Base-by-base conservation (phyloP, 2,888 invertebrate genomes). In the Crioceris asparagi region DNA sequence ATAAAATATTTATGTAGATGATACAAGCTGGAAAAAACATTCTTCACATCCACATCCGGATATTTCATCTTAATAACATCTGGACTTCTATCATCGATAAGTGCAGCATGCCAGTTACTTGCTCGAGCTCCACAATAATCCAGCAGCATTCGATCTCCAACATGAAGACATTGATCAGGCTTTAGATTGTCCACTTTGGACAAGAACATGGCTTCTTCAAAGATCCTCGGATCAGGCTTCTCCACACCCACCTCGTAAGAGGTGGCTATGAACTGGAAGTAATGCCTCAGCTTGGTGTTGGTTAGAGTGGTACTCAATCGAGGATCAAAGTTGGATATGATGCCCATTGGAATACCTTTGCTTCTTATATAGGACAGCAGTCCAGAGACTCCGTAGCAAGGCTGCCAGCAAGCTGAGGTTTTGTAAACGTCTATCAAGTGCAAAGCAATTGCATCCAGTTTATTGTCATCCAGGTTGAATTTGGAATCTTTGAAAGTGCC, bases 251-350 rank as follows among this genome's bases (percentile, higher is more conserved):
- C 71, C 32, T 77, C 74, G 55, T 87, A 86, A 0, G 92, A 91
- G 4, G 80, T 77, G 8, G 90, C 45, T 29, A 90, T 69, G 65
- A 92, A 92, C 46, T 82, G 39, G 63, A 93, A 87, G 57, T 78
- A 77, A 35, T 77, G 65, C 33, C 70, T 58, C n/a, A 92, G 61
- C 37, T 71, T 72, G 23, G 81, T 68, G 50, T 76, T 77, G 10
- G 64, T 50, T 35, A 93, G 67, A 44, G 91, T 72, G 4, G 69
- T 66, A 41, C 75, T 69, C 2, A 93, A 66, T 18, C 91, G 71
- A 18, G 86, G 82, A 66, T 93, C 93, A 65, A 83, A 88, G 64
- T 93, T 93, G 4, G 92, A 88, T 47, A 93, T 77, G 0, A 90
- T 74, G 3, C 90, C 92, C 29, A 90, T 49, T 8, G 59, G 51